Base-by-base conservation (phyloP, 2,888 invertebrate genomes). In the Heliconius erato region DNA sequence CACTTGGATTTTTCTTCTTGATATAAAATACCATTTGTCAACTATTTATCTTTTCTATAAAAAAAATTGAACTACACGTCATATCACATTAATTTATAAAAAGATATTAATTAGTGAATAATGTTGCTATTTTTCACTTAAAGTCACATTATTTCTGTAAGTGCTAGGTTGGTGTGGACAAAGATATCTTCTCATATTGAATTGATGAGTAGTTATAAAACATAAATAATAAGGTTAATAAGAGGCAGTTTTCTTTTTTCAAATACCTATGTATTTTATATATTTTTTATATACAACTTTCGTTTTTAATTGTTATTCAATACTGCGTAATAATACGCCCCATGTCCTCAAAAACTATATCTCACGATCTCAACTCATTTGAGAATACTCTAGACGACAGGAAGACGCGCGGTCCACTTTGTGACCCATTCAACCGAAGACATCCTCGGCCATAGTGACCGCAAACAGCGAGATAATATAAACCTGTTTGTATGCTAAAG, bases 391-490 rank as follows among this genome's bases (percentile, higher is more conserved):
- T 76, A 83, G 54, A 67, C 74, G 83, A 82, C 86, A 84, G 85
- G 84, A 85, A 85, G 85, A 82, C 80, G 82, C 84, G 82, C 84
- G 83, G 85, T 81, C 83, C 82, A 90, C 92, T 94, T 94, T 93
- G 94, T 92, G 93, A 91, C 92, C 86, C 92, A 88, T 83, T 90
- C 91, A 89, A 91, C 91, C 92, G 91, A 91, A 89, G 89, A 90
- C 89, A 89, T 90, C 91, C 87, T 89, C 90, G 88, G 87, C 86
- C 88, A 90, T 89, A 90, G 91, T 89, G 91, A 95, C 95, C 95
- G 92, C 94, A 95, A 92, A 92, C 93, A 91, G 88, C 88, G 89
- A 87, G 89, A 88, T 88, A 89, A 88, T 91, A 83, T 86, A 90
- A 94, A 95, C 94, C 94, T 89, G 95, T 94, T 94, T 90, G 86